phyloP scores from a whole-genome alignment of 2,888 invertebrate species.

The Frankliniella fusca region DNA sequence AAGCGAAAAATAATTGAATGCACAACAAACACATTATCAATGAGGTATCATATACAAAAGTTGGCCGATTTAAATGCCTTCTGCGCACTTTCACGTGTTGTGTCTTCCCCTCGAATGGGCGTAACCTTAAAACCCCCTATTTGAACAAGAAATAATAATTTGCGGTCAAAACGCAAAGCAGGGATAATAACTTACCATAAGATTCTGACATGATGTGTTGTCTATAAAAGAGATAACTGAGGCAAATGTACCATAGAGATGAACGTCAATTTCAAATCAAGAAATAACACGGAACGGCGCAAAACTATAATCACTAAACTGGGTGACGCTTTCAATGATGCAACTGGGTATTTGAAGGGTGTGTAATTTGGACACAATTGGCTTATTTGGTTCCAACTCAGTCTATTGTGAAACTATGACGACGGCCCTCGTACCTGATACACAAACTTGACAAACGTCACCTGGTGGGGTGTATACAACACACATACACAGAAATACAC shows the following conservation, averaged over 20 bases:
- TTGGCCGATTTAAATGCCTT: no score
- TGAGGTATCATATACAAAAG: not conserved
- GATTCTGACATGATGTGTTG: slow-evolving; percentile 8
- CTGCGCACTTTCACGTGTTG: no score
- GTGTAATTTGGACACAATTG: not conserved
- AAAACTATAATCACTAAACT: not conserved
- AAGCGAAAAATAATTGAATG: not conserved
- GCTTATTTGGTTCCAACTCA: not conserved
- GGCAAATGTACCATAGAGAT: slow-evolving; percentile 7
- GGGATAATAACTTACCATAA: not conserved
- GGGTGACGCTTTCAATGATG: not conserved
- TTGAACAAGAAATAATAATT: no score
- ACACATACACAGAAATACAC: not conserved
- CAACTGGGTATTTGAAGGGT: not conserved
- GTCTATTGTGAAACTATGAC: not conserved
- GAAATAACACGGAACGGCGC: not conserved
- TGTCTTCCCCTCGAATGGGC: no score
- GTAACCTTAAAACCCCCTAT: no score
- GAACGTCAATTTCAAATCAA: not conserved
- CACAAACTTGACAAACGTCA: not conserved
- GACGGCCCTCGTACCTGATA: not conserved
- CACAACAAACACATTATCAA: not conserved
- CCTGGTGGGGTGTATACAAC: not conserved
- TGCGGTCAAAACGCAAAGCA: no score
- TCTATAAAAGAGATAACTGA: not conserved